phyloP scores from a whole-genome alignment of 2,888 invertebrate species.

The Eristalis arbustorum region DNA sequence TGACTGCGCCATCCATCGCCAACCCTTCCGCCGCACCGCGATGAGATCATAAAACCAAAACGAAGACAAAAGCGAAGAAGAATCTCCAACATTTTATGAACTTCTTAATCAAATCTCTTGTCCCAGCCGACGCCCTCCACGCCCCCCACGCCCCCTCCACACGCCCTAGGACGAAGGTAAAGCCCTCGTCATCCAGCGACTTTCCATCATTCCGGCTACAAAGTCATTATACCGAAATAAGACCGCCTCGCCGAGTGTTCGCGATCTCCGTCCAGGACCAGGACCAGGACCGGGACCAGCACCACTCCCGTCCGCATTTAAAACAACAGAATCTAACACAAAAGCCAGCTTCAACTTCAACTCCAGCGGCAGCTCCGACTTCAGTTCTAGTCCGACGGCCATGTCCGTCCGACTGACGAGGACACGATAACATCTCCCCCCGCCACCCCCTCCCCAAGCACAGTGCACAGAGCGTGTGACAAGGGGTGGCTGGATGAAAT shows the following conservation, averaged over 20 bases:
- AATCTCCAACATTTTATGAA: conserved; percentile 19
- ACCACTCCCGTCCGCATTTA: conserved; percentile 20
- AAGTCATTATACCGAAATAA: conserved; percentile 62
- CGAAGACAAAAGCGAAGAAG: background rate
- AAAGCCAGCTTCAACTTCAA: conserved; percentile 37
- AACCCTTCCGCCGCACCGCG: background rate
- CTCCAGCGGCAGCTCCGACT: background rate
- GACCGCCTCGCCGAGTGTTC: background rate
- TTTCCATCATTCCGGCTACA: conserved; percentile 29
- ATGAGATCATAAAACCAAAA: background rate
- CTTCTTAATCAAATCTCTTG: conserved; percentile 53
- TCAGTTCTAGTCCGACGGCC: background rate
- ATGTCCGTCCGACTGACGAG: background rate
- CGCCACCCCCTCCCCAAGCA: background rate
- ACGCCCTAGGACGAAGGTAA: background rate
- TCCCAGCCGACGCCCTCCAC: conserved; percentile 1
- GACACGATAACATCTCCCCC: background rate
- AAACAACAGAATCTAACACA: conserved; percentile 64
- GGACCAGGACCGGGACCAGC: too few species aligned
- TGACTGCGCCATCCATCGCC: background rate
- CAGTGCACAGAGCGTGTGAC: background rate
- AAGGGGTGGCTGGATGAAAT: conserved; percentile 23
- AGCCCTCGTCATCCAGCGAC: conserved; percentile 25
- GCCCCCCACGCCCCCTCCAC: background rate
- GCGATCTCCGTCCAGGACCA: background rate